These are phyloP conservation scores for Sturmia bella DNA, from an alignment of 2,888 invertebrate species.

Conservation along the genomic window DNA sequence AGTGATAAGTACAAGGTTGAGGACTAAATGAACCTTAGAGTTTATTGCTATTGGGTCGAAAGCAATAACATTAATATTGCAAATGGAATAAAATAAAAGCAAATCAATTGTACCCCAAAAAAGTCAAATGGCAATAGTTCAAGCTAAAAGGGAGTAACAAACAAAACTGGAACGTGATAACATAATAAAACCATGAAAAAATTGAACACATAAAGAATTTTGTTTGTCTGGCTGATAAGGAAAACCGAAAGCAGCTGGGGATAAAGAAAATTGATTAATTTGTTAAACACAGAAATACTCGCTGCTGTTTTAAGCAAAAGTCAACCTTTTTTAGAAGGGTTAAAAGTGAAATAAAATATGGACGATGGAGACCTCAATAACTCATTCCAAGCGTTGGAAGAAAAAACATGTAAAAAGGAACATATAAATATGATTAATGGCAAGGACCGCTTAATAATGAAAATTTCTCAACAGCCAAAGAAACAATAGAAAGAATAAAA, in stretches of 20 bases:
- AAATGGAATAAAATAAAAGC: slow-evolving; percentile 3
- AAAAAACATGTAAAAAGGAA: background rate
- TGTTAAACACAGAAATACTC: slow-evolving; percentile 21
- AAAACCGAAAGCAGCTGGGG: background rate
- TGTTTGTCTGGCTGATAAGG: background rate
- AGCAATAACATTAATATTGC: slow-evolving; percentile 15
- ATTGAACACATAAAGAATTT: slow-evolving; percentile 16
- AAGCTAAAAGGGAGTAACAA: background rate
- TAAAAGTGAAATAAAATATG: background rate
- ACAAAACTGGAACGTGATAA: background rate
- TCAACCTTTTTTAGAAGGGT: background rate
- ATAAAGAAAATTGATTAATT: slow-evolving; percentile 53
- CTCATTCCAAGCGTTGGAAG: background rate
- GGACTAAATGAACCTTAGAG: slow-evolving; percentile 17
- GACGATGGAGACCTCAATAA: background rate
- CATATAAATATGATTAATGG: slow-evolving; percentile 62
- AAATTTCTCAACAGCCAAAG: background rate
- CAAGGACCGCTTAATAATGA: slow-evolving; percentile 40
- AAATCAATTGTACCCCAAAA: slow-evolving; percentile 11
- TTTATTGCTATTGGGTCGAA: background rate
- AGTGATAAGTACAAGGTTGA: background rate
- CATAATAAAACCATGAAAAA: slow-evolving; percentile 31
- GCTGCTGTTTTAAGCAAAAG: background rate
- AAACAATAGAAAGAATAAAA: background rate
- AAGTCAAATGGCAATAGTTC: slow-evolving; percentile 19